These are phyloP conservation scores for Lymantria dispar DNA, from an alignment of 2,888 invertebrate species.

Conservation along the genomic window DNA sequence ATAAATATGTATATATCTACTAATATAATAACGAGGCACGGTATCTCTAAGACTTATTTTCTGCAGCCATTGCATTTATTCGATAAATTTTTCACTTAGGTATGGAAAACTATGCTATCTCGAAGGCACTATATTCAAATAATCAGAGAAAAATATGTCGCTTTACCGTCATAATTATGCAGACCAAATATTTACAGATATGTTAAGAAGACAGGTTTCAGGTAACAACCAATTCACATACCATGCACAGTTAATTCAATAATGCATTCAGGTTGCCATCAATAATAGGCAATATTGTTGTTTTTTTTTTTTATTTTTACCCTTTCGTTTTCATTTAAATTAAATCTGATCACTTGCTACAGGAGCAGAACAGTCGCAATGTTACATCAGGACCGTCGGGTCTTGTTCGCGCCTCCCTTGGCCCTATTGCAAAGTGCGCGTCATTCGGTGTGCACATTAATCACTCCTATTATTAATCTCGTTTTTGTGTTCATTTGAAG, in stretches of 20 bases:
- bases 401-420: conserved; percentile 67
- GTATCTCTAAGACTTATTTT: too few relatives aligned
- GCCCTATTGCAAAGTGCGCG: conserved; percentile 67
- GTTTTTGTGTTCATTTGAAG: conserved; percentile 81
- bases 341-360: conserved; percentile 82
- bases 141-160: too few relatives aligned
- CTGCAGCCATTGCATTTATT: too few relatives aligned
- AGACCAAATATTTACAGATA: too few relatives aligned
- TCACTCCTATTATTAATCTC: conserved; percentile 80
- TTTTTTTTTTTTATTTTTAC: conserved; percentile 81
- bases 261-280: conserved; percentile 70
- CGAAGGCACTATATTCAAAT: too few relatives aligned
- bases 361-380: conserved; percentile 29
- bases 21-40: too few relatives aligned
- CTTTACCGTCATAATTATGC: too few relatives aligned
- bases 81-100: too few relatives aligned
- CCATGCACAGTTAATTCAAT: conserved; percentile 74
- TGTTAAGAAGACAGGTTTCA: too few relatives aligned
- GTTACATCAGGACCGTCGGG: conserved; percentile 45
- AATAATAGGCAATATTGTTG: conserved; percentile 78
- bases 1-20: too few relatives aligned
- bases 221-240: too few relatives aligned
- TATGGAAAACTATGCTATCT: too few relatives aligned
- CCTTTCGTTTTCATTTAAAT: conserved; percentile 80
- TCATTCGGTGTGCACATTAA: conserved; percentile 80